Base-by-base conservation (phyloP, 2,797 vertebrate species). In the Sebastiscus albofasciatus region DNA sequence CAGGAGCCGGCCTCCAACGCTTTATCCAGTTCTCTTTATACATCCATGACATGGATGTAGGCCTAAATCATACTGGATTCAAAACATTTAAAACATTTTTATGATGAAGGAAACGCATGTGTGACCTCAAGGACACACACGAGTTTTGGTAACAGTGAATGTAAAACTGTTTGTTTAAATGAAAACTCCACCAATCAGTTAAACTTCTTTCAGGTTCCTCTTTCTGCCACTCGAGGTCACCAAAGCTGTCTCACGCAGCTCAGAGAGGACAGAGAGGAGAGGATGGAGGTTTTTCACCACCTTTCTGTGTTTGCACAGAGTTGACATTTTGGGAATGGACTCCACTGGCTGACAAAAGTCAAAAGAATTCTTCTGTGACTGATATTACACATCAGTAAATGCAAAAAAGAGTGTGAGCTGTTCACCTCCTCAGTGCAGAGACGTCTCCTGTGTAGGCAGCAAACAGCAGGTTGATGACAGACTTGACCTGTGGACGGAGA, bases 391-490 rank as follows among this genome's bases (percentile, higher is more conserved):
- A 34, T 42, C 3, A 55, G 54, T 55, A 14, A 39, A 27, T 4
- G 20, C 54, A 1, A n/a, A 24, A 33, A 46, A 52, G 46, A n/a
- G n/a, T 20, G 62, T 46, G 58, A 65, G 3, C 16, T 10, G 64
- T 18, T 90, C 75, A 99, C 99, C 99, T 98, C 90, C 99, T 96
- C 76, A 99, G 96, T 0, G 99, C 98, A 55, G 99, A 99, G 1
- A 97, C 97, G 8, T 99, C 98, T 83, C 99, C 98, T 0, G 97
- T 99, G 89, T 97, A 99, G 14, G 99, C 99, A 54, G 99, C 97
- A 64, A 99, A 99, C 89, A 99, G 94, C 84, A 99, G 97, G 89
- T 99, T 99, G 91, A 99, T 99, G 72, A 99, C 98, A n/a, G 98
- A 99, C 90, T 99, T 99, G 78, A 99, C 98, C 99, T 99, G 94